Evolutionary conservation across 1,140 invertebrate species (phyloP).

Genomic region (Copidosoma floridanum): DNA sequence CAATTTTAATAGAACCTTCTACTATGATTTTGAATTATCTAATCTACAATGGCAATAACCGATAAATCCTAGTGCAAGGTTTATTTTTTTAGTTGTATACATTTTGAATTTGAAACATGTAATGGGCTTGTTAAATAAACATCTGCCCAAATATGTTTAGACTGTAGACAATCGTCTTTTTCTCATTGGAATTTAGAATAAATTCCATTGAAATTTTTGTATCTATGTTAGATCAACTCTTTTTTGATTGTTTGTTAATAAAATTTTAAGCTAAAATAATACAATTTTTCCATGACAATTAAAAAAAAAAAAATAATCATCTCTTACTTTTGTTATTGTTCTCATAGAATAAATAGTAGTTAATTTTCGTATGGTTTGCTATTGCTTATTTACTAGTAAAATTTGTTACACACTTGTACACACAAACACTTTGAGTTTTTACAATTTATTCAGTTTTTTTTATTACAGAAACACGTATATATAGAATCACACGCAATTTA

Average conservation of each 20-base stretch:
- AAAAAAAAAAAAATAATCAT: too few species aligned
- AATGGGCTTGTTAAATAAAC: neutral
- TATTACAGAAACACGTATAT: constrained; percentile 1
- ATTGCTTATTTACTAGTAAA: constrained; percentile 15
- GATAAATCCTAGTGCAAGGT: too few species aligned
- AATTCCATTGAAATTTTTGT: neutral
- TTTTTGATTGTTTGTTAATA: constrained; percentile 6
- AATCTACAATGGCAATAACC: too few species aligned
- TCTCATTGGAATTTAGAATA: constrained; percentile 1
- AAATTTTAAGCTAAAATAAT: too few species aligned
- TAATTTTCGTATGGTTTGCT: constrained; percentile 9
- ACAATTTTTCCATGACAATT: too few species aligned
- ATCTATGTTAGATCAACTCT: neutral
- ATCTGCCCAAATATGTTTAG: neutral
- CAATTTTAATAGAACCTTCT: too few species aligned
- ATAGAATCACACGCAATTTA: too few species aligned
- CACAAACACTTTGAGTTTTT: too few species aligned
- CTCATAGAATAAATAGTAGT: constrained; percentile 10
- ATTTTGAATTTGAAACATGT: constrained; percentile 1
- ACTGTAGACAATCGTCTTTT: constrained; percentile 1
- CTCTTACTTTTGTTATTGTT: constrained; percentile 1
- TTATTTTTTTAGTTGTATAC: neutral
- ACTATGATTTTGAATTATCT: too few species aligned
- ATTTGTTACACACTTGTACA: too few species aligned
- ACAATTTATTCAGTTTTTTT: neutral